Evolutionary conservation across 2,797 vertebrate genomes (phyloP), one percentile per base, ranked within the genome.

Genomic region (Myoxocephalus aenaeus): DNA sequence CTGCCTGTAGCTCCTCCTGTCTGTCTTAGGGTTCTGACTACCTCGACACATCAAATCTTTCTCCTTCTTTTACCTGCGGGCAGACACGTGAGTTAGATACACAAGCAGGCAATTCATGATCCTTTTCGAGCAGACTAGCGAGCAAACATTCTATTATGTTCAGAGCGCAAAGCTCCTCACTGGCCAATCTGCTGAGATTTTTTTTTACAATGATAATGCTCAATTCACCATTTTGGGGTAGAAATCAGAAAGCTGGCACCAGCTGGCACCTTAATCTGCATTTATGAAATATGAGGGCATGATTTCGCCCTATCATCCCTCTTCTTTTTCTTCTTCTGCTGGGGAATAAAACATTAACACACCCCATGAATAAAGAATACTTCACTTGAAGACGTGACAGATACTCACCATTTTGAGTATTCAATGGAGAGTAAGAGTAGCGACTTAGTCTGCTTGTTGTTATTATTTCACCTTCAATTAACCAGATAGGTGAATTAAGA

Each of bases 341-440:
- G 51, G 73, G 71, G 85, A 86, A 92, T 92, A 83, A 93, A 93
- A 92, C 86, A 91, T 92, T 90, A 86, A 90, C 77, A 77, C 67
- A 50, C 66, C 36, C 56, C 74, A 91, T 92, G 76, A 91, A 93
- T 92, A 92, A 90, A 80, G 84, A 86, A 91, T 84, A 79, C 58
- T 69, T 86, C 70, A 77, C 78, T 84, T 82, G 79, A 86, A 75
- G 73, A 86, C 63, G 59, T 71, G 86, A 84, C 88, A 86, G 86
- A 84, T 3, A 69, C 72, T 79, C 27, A 29, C 48, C 57, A 66
- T 77, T 80, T 79, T 34, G 1, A 75, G 75, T 61, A 68, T 75
- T 82, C 77, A 77, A 81, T 84, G 63, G 62, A 83, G 66, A 87
- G 73, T 36, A 62, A 73, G 44, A 79, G 66, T 57, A 70, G 81